Conservation (phyloP, 2,888 invertebrate genomes). For the Aproaerema taeniolella region DNA sequence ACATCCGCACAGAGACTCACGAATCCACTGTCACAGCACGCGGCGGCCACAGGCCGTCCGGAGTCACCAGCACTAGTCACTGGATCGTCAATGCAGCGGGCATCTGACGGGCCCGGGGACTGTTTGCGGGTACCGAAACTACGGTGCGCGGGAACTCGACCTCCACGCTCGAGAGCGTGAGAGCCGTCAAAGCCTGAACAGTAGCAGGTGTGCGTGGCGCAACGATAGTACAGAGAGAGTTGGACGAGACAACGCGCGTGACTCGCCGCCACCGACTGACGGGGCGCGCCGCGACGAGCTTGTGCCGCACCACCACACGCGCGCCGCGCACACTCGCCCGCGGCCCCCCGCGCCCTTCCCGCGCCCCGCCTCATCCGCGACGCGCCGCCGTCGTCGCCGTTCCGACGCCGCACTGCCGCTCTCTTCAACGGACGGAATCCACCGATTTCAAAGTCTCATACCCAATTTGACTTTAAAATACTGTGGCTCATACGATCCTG, state of each 20-base stretch:
- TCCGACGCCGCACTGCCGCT: constrained; percentile 24
- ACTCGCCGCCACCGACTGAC: constrained; percentile 74
- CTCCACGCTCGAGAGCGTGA: constrained; percentile 69
- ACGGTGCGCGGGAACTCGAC: constrained; percentile 50
- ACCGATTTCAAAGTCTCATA: constrained; percentile 66
- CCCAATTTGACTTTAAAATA: constrained; percentile 73
- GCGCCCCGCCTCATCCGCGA: no score
- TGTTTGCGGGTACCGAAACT: constrained; percentile 41
- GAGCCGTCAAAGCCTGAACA: constrained; percentile 61
- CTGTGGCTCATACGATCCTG: constrained; percentile 41
- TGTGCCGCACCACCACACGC: constrained; percentile 44
- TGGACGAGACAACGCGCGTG: constrained; percentile 70
- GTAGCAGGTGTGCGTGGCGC: constrained; percentile 56
- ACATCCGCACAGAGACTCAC: constrained; percentile 73
- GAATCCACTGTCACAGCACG: constrained; percentile 75
- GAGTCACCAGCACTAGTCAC: constrained; percentile 54
- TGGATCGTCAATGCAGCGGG: constrained; percentile 39
- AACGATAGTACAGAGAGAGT: constrained; percentile 45
- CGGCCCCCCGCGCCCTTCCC: constrained; percentile 36
- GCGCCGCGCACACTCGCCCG: constrained; percentile 65
- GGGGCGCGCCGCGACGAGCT: constrained; percentile 67
- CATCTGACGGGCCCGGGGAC: constrained; percentile 31
- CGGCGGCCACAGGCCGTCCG: constrained; percentile 48
- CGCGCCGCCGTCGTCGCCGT: constrained; percentile 27
- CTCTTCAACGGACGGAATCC: no score